Base-by-base conservation (phyloP, 2,797 vertebrate genomes). In the Alca torda region DNA sequence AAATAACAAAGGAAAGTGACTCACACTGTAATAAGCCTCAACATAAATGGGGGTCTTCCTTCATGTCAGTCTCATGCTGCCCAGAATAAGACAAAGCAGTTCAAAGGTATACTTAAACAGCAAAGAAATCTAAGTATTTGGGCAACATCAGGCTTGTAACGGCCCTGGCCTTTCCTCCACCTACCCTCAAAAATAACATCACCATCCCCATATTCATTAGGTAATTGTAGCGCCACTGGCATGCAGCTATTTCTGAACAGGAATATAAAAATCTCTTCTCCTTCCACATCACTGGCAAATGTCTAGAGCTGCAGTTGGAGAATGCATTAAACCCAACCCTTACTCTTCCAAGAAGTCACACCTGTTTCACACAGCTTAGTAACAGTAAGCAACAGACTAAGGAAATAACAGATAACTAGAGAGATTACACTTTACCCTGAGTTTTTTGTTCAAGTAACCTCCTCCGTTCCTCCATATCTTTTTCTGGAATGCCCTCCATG, bases 401-500 rank as follows among this genome's bases (percentile, higher is more conserved):
- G 21, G 25, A 56, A 84, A 10, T 9, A 7, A 56, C 46, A 70
- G 8, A 11, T 15, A 76, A 63, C 5, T 19, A 53, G 31, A 3
- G 28, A 81, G n/a, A 76, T 24, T 3, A 17, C 20, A 90, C 89
- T 88, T 96, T 97, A 99, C 99, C 99, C 98, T 99, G 99, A 59
- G 99, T 99, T 97, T 99, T 99, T 95, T 99, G 99, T 97, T 99
- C 99, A 94, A 99, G 98, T 37, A 99, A 98, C 45, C 99, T 96
- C 77, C 99, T 98, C 92, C 99, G 98, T 92, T 99, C 99, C 94
- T 99, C 99, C 99, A 99, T 99, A 85, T 99, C 99, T 97, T 99
- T 99, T 84, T 99, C 99, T 91, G 99, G 99, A 97, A 99, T 99
- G 67, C 99, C 99, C 91, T 99, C 99, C 99, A 99, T 99, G 72